Evolutionary conservation across 2,888 invertebrate species (phyloP), one percentile per base, ranked within the genome.

Genomic region (Linnaemya vulpina): DNA sequence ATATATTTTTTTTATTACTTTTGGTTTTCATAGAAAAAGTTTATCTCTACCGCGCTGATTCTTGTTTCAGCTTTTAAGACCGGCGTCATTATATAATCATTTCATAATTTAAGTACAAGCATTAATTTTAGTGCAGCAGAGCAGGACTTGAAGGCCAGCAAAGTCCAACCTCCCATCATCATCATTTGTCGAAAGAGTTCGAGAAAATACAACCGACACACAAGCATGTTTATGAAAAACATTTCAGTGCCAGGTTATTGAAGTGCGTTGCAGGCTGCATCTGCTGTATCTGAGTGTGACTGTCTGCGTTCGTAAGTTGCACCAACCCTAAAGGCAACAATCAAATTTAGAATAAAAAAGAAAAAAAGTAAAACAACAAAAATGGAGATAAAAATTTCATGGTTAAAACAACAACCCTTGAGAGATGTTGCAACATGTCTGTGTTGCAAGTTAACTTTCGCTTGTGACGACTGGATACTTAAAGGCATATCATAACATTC

Each of bases 81-180:
- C 38, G 40, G 15, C 62, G 63, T 78, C 78, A 78, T 78, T 78
- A 78, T 78, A 71, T 78, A 78, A 78, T 78, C 70, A 71, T 78
- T 78, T 78, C 70, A 78, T 78, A 78, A 78, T 78, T 78, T 80
- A 68, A 80, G 80, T 74, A 62, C 60, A 68, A 62, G 68, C 81
- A 81, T 75, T 75, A 81, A 75, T 75, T 68, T 81, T 9, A 53
- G 38, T 38, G 5, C 70, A 30, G 60, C 15, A 77, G 49, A 58
- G 43, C 58, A 70, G 43, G 53, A 63, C 20, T 25, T 58, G 77
- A 13, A 49, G 68, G 68, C 11, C 60, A 25, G 49, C 20, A 68
- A 49, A 60, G 68, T 75, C 46, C 74, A 68, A 62, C 81, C 81
- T 75, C 67, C 67, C 62, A 55, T 81, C 80, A 81, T 62, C 74